Evolutionary conservation across 37 sponge, comb jelly and placozoan species (phyloP).

Genomic region (Cliona cf. orientalis): DNA sequence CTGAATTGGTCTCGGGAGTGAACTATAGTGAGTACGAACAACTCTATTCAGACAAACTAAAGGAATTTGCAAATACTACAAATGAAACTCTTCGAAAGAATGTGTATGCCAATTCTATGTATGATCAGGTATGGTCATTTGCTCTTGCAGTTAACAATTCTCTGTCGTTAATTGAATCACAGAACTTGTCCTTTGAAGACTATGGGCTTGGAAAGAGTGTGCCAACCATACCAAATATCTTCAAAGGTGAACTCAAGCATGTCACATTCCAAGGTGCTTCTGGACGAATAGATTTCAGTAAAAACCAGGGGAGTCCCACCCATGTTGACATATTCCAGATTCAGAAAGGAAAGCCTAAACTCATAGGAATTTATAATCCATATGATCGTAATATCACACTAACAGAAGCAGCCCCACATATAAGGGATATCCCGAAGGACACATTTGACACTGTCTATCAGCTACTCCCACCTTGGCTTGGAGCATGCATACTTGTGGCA

Average conservation of each 20-base stretch:
- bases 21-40: constrained; percentile 30
- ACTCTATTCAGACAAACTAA: constrained; percentile 27
- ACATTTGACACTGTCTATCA: neutral
- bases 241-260: neutral
- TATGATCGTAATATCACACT: neutral
- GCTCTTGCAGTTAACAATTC: constrained; percentile 50
- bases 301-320: neutral
- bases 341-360: neutral
- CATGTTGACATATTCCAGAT: constrained; percentile 23
- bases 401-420: neutral
- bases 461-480: constrained; percentile 13
- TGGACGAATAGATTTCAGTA: neutral
- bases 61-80: neutral
- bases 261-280: constrained; percentile 27
- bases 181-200: too few relatives aligned
- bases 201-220: too few relatives aligned
- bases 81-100: neutral
- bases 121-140: constrained; percentile 60
- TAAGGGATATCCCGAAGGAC: constrained; percentile 23
- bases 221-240: too few relatives aligned
- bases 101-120: constrained; percentile 19
- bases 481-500: neutral
- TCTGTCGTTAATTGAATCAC: too few relatives aligned
- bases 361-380: constrained; percentile 11
- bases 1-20: neutral